Conservation (phyloP, 1,140 invertebrate genomes). For the Colletes gigas region DNA sequence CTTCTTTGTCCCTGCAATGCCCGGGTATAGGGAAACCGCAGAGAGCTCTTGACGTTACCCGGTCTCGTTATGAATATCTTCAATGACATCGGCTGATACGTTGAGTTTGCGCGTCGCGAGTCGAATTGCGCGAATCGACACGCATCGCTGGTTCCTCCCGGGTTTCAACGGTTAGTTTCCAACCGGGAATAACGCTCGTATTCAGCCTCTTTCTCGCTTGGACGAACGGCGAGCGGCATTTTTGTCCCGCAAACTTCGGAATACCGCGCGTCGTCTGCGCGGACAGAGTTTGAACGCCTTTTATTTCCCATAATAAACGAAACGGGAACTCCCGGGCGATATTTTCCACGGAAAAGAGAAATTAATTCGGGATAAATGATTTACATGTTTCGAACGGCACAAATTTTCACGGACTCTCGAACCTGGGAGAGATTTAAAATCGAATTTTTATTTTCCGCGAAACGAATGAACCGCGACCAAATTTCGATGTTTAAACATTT, state of each 20-base stretch:
- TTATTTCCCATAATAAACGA: not conserved
- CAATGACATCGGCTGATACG: slow-evolving; percentile 26
- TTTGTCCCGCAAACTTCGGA: slow-evolving; percentile 8
- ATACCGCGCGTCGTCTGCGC: not conserved
- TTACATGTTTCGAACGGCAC: not conserved
- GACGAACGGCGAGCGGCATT: not conserved
- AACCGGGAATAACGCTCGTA: slow-evolving; percentile 3
- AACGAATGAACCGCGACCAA: too few relatives aligned
- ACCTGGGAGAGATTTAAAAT: too few relatives aligned
- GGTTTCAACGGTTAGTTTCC: slow-evolving; percentile 16
- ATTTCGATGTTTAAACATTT: too few relatives aligned
- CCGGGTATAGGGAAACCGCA: slow-evolving; percentile 21
- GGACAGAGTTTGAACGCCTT: not conserved
- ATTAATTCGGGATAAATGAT: not conserved
- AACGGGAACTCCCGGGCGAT: not conserved
- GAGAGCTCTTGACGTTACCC: slow-evolving; percentile 1
- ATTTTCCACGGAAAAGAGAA: not conserved
- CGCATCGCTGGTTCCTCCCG: not conserved
- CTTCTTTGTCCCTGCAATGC: slow-evolving; percentile 16
- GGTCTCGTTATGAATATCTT: slow-evolving; percentile 35
- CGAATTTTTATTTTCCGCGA: not conserved
- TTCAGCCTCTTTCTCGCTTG: slow-evolving; percentile 4
- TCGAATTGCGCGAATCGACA: not conserved
- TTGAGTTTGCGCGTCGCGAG: slow-evolving; percentile 1
- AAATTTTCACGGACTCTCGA: not conserved